A percentile compares a stretch with the other conserved stretches of the same genome.
Evolutionary conservation across 1,140 invertebrate genomes (phyloP).

Genomic region (Eriocheir sinensis): DNA sequence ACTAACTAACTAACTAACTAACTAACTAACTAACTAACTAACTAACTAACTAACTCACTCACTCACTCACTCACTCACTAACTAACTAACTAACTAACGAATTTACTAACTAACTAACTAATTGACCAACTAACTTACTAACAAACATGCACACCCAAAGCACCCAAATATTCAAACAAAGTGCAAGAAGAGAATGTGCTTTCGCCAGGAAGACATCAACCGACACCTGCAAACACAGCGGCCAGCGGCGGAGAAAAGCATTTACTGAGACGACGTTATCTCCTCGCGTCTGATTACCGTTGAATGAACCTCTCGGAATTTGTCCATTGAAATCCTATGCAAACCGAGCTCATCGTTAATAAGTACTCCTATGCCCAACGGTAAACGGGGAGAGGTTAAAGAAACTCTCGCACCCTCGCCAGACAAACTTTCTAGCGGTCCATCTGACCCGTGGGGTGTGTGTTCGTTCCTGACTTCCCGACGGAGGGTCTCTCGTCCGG

Average conservation of each 20-base stretch:
- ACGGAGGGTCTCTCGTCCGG: background rate
- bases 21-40: too few relatives aligned
- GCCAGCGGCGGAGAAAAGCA: background rate
- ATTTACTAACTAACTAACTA: too few relatives aligned
- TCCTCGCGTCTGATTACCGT: background rate
- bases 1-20: background rate
- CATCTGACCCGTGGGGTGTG: background rate
- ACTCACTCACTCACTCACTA: background rate
- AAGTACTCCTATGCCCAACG: background rate
- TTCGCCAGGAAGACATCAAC: background rate
- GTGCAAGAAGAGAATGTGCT: too few relatives aligned
- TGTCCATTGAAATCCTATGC: background rate
- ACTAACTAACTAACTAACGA: too few relatives aligned
- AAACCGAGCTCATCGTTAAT: background rate
- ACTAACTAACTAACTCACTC: too few relatives aligned
- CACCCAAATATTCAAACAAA: background rate
- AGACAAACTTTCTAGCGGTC: conserved; percentile 23
- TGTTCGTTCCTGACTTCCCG: background rate
- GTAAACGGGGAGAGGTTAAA: background rate
- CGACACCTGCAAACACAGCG: background rate
- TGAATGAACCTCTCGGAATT: background rate
- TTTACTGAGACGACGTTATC: background rate
- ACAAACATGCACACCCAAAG: background rate
- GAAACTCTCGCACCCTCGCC: background rate
- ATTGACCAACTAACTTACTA: too few relatives aligned